phyloP scores from a whole-genome alignment of 1,140 invertebrate genomes.

The Helicorthomorpha holstii region DNA sequence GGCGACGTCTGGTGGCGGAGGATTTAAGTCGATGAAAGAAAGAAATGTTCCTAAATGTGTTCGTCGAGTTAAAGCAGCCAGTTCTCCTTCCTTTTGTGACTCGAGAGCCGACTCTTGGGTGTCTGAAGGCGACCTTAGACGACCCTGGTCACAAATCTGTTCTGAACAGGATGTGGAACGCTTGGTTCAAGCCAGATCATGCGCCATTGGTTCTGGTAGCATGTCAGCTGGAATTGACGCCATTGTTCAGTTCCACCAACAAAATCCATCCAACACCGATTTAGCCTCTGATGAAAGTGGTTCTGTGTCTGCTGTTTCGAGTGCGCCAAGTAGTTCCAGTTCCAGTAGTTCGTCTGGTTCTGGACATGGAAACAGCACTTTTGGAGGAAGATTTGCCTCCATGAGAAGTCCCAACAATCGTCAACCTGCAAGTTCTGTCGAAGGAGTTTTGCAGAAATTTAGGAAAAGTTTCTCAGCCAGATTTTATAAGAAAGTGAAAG shows the following conservation, averaged over 20 bases:
- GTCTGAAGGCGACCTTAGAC: conserved; percentile 20
- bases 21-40: no score
- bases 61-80: conserved; percentile 33
- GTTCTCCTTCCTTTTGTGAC: conserved; percentile 25
- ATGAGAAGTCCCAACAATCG: not conserved
- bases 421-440: conserved; percentile 7
- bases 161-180: conserved; percentile 13
- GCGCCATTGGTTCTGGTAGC: conserved; percentile 7
- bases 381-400: not conserved
- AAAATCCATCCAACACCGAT: conserved; percentile 6
- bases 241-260: not conserved
- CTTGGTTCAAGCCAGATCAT: conserved; percentile 7
- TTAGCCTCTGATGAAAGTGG: conserved; percentile 9
- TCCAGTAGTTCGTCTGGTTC: conserved; percentile 4
- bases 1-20: no score
- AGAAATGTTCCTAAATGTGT: conserved; percentile 23
- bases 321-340: conserved; percentile 8
- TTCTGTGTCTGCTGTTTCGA: conserved; percentile 10
- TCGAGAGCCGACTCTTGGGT: conserved; percentile 25
- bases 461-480: conserved; percentile 46
- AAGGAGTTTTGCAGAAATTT: conserved; percentile 45
- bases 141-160: conserved; percentile 13
- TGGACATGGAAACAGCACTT: not conserved
- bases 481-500: conserved; percentile 34
- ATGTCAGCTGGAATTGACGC: not conserved